Conservation (phyloP, 2,797 vertebrate species). For the Gymnoscopelus braueri region DNA sequence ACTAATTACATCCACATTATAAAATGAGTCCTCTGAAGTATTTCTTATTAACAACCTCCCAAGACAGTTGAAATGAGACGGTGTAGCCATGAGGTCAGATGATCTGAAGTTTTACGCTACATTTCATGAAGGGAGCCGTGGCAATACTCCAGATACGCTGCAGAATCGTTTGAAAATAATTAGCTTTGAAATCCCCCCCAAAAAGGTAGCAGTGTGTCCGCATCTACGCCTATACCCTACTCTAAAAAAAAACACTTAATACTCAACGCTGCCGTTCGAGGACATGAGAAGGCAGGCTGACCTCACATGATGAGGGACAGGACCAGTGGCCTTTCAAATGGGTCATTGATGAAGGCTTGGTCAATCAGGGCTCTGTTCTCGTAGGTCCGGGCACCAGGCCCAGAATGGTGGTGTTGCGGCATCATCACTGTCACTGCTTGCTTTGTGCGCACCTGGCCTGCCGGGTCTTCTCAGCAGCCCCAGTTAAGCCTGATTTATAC, state of each 20-base stretch:
- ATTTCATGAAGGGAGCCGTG: not conserved
- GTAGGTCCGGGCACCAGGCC: constrained; percentile 51
- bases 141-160: constrained; percentile 3
- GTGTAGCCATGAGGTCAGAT: not conserved
- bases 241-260: constrained; percentile 1
- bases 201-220: not conserved
- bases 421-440: constrained; percentile 55
- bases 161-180: not conserved
- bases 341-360: constrained; percentile 54
- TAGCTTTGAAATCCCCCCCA: not conserved
- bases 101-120: not conserved
- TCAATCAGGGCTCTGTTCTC: constrained; percentile 67
- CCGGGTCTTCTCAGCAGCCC: constrained; percentile 14
- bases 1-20: not conserved
- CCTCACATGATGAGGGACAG: constrained; percentile 28
- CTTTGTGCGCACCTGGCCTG: constrained; percentile 69
- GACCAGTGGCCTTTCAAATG: constrained; percentile 54
- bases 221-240: not conserved
- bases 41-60: not conserved
- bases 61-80: not conserved
- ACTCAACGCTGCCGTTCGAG: constrained; percentile 19
- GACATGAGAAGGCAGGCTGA: constrained; percentile 26
- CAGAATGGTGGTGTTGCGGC: constrained; percentile 49
- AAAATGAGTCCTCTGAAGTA: not conserved
- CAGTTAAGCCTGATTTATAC: not conserved